Conservation (phyloP, 2,888 invertebrate genomes). For the Stenotaenia linearis region DNA sequence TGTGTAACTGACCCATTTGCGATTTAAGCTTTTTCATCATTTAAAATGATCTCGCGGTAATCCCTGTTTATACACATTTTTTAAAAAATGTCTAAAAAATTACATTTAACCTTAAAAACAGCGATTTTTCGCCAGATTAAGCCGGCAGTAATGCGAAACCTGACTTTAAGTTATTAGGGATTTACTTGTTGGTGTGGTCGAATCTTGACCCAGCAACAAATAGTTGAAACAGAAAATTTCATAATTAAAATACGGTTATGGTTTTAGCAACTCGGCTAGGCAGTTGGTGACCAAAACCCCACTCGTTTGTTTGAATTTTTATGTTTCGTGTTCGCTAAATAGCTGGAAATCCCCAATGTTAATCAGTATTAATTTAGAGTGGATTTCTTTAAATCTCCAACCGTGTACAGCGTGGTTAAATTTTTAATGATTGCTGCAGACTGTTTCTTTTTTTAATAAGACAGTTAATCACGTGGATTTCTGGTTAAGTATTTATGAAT, state of each 20-base stretch:
- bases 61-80: no score
- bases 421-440: no score
- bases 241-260: not conserved
- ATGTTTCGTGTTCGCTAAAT: not conserved
- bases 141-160: not conserved
- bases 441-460: not conserved
- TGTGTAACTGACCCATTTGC: no score
- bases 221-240: not conserved
- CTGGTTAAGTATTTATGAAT: not conserved
- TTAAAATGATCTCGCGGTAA: no score
- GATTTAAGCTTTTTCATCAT: no score
- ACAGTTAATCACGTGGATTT: not conserved
- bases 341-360: not conserved
- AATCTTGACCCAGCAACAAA: not conserved
- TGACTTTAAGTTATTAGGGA: not conserved
- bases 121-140: no score
- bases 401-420: not conserved
- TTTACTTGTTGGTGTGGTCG: not conserved
- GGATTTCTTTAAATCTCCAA: not conserved
- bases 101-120: no score
- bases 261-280: not conserved
- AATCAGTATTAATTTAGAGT: not conserved
- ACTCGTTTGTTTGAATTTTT: not conserved
- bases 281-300: not conserved
- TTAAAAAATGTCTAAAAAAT: no score